Base-by-base conservation (phyloP, 2,888 invertebrate genomes). In the Eupithecia abbreviata region DNA sequence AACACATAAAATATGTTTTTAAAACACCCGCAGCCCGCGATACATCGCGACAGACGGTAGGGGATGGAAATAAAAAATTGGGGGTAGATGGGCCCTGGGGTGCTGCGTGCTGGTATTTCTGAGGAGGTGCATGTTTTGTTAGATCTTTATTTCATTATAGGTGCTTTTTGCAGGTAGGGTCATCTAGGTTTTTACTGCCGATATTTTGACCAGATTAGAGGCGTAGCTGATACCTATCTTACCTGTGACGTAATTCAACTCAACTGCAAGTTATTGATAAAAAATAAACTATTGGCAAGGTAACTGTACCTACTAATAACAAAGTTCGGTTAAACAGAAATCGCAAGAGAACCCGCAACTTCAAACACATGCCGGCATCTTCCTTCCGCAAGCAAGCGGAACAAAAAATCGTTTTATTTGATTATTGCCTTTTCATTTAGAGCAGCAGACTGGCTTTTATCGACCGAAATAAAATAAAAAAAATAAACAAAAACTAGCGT, bases 401-500 rank as follows among this genome's bases (percentile, higher is more conserved):
- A 80, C 80, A 80, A 81, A 84, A 82, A 77, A 81, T 49, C 81
- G 80, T 82, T 86, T 88, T 87, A 89, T 89, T 89, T 85, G 85
- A 86, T 88, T 88, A 87, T 88, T 84, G 82, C 85, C 83, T 86
- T 88, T 86, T 83, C 82, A 80, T 84, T 81, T 81, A 80, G 79
- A 81, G 80, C 81, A 82, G 84, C 86, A 86, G 86, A 85, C 88
- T 85, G 88, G 82, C 82, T 79, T 87, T 87, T 87, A 87, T 86
- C 84, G 83, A 82, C 85, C 86, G 83, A 85, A 86, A 85, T 82
- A 84, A 81, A 82, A 82, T 83, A 85, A 88, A 88, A 30, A 89
- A 89, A 86, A 85, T 77, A 85, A 87, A 89, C 87, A 88, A 90
- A 89, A 90, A 86, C 86, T 84, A 83, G 58, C 87, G 86, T 89